These are phyloP conservation scores for Callionymus lyra DNA, from an alignment of 2,113 vertebrate genomes.

Conservation along the genomic window DNA sequence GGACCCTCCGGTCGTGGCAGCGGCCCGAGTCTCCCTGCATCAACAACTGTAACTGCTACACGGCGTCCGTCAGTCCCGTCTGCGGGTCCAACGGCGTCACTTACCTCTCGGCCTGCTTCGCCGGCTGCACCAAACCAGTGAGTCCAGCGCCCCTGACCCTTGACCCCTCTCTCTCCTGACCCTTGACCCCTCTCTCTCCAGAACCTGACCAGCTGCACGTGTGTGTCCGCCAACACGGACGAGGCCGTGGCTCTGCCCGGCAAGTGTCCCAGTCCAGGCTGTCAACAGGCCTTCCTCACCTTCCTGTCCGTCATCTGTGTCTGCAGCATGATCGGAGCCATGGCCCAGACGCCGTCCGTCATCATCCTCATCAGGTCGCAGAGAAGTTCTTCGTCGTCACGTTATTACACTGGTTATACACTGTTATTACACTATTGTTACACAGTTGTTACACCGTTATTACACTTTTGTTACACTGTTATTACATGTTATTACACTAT, in stretches of 20 bases:
- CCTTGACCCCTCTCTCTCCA: constrained; percentile 4
- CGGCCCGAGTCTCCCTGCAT: constrained; percentile 55
- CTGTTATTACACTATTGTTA: neutral
- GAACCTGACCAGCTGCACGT: constrained; percentile 64
- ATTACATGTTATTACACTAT: no score
- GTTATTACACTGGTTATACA: neutral
- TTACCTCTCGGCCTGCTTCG: constrained; percentile 69
- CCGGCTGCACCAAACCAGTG: constrained; percentile 66
- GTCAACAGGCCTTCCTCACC: constrained; percentile 66
- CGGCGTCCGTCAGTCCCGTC: constrained; percentile 63
- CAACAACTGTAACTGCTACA: constrained; percentile 65
- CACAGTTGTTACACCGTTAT: no score
- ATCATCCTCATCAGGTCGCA: constrained; percentile 66
- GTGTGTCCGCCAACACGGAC: constrained; percentile 49
- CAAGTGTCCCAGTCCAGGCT: constrained; percentile 65
- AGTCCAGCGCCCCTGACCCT: constrained; percentile 17
- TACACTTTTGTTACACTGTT: no score
- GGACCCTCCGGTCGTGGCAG: constrained; percentile 49
- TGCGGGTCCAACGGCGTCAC: constrained; percentile 68
- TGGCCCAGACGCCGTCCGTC: constrained; percentile 69
- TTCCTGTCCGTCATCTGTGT: constrained; percentile 68
- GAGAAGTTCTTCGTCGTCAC: neutral
- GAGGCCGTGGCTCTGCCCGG: constrained; percentile 59
- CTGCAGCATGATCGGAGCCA: constrained; percentile 69
- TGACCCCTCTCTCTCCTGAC: neutral